phyloP scores from a whole-genome alignment of 2,888 invertebrate genomes.

The Drosophila seclusa region DNA sequence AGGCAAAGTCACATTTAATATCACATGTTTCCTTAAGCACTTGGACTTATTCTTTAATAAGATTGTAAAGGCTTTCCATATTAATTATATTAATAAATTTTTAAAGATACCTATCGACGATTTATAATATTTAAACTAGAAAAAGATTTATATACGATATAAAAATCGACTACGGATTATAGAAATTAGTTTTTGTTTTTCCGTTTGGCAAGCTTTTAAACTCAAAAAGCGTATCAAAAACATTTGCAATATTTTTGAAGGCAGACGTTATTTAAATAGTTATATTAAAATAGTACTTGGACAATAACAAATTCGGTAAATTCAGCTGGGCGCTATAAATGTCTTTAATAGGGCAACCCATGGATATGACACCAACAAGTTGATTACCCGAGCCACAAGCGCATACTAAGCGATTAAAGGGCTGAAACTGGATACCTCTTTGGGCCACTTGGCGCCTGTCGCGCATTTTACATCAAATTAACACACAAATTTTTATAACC shows the following conservation, averaged over 20 bases:
- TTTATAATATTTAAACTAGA: neutral
- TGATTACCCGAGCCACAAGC: constrained; percentile 23
- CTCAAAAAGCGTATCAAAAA: neutral
- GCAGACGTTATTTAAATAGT: neutral
- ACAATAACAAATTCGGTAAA: neutral
- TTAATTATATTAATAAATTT: neutral
- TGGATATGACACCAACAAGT: constrained; percentile 25
- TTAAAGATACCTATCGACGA: neutral
- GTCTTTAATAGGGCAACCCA: neutral
- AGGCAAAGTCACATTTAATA: neutral
- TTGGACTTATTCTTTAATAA: neutral
- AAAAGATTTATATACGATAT: neutral
- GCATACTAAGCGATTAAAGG: constrained; percentile 47
- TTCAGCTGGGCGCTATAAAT: constrained; percentile 1
- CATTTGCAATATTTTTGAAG: neutral
- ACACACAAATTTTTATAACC: constrained; percentile 75
- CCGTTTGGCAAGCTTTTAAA: neutral
- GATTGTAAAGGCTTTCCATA: neutral
- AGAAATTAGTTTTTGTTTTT: neutral
- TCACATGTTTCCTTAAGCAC: neutral
- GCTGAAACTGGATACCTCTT: constrained; percentile 22
- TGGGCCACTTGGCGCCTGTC: constrained; percentile 60
- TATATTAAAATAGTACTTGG: neutral
- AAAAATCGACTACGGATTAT: neutral
- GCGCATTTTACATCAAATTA: constrained; percentile 73